Evolutionary conservation across 2,113 vertebrate species (phyloP).

Genomic region (Sigmodon hispidus): DNA sequence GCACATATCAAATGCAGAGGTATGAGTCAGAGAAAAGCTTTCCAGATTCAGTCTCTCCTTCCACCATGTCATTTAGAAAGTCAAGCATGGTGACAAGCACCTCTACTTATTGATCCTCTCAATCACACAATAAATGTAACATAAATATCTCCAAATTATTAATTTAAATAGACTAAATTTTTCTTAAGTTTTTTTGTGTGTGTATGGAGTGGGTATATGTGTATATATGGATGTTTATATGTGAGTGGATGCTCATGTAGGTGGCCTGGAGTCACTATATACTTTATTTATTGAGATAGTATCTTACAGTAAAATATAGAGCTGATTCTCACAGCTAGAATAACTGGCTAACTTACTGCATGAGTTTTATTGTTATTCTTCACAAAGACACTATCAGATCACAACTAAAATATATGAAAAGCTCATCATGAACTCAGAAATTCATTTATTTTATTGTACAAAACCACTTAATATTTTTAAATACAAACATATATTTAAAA

Average conservation of each 20-base stretch:
- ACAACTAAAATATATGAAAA: neutral
- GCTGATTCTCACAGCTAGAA: neutral
- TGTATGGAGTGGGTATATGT: neutral
- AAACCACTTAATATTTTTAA: conserved; percentile 17
- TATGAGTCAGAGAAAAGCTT: neutral
- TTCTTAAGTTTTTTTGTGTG: neutral
- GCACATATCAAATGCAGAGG: neutral
- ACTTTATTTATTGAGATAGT: neutral
- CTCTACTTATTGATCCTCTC: neutral
- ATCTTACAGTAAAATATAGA: neutral
- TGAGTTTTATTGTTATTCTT: neutral
- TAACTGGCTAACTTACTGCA: neutral
- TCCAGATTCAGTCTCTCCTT: neutral
- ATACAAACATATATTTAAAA: neutral
- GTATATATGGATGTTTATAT: neutral
- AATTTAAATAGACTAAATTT: conserved; percentile 9
- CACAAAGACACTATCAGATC: neutral
- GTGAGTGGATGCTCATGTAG: neutral
- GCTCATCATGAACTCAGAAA: neutral
- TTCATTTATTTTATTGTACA: neutral
- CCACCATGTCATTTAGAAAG: neutral
- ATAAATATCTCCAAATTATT: neutral
- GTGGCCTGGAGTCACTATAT: neutral
- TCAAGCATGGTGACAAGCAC: neutral
- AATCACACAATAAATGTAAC: neutral